Base-by-base conservation (phyloP, 2,888 invertebrate species). In the Chymomyza fuscimana region DNA sequence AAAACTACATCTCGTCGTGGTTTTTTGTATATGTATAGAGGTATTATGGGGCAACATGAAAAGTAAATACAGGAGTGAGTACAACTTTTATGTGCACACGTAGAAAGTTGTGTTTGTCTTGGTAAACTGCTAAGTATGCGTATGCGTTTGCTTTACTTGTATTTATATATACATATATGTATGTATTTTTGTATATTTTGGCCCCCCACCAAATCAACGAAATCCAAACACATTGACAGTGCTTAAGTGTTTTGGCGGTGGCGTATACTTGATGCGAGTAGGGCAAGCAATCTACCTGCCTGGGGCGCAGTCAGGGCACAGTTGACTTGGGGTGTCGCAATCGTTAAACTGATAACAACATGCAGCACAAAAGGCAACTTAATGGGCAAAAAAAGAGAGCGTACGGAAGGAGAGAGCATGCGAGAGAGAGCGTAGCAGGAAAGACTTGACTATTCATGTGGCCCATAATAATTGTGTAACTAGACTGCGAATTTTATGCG, bases 181-280 rank as follows among this genome's bases (percentile, higher is more conserved):
- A 15, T 50, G 32, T 51, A 29, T 52, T 65, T 60, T 67, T 66
- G 69, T 60, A 71, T 7, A 7, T 10, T 58, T 70, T 67, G 64
- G 67, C 12, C 40, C 12, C 70, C 70, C 69, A 61, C 70, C 60
- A 75, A 80, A 82, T 80, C 80, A 72, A 72, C 72, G 74, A 74
- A 81, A 78, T 74, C 74, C 82, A 82, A 78, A 82, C 76, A 80
- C 82, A 82, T 73, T 78, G 82, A 69, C 76, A 74, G 70, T 69
- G 71, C 78, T 70, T 63, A 74, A 80, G 80, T 80, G 76, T 73
- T 76, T 70, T 72, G 58, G 73, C 72, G 64, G 67, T 52, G 16
- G 54, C 54, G 54, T 54, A 16, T 54, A 46, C 40, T 46, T 46
- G 2, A 46, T 12, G 40, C 40, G 40, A 12, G 40, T 46, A 12